Conservation (phyloP, 2,888 invertebrate species). For the Drosophila recens region DNA sequence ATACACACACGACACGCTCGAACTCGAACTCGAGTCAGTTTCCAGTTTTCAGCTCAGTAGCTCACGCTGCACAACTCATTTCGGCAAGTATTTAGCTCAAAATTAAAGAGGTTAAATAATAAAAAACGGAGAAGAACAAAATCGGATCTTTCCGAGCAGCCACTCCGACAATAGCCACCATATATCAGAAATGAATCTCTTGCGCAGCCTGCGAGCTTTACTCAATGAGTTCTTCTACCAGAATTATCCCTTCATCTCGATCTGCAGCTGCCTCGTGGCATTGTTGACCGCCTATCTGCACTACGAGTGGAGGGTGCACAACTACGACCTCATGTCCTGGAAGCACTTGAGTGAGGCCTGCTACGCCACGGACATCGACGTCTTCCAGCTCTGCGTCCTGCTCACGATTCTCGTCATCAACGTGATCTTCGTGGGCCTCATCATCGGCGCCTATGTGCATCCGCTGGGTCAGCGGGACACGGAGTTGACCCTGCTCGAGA, state of each 20-base stretch:
- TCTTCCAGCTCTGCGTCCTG: slow-evolving; percentile 63
- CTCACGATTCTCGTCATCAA: slow-evolving; percentile 67
- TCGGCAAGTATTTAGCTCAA: slow-evolving; percentile 45
- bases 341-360: slow-evolving; percentile 48
- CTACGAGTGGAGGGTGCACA: slow-evolving; percentile 68
- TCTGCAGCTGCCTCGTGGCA: slow-evolving; percentile 57
- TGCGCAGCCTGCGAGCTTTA: slow-evolving; percentile 42
- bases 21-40: slow-evolving; percentile 2
- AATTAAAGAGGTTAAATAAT: slow-evolving; percentile 33
- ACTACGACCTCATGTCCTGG: slow-evolving; percentile 73
- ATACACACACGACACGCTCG: slow-evolving; percentile 28
- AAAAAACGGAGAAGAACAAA: slow-evolving; percentile 1
- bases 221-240: slow-evolving; percentile 65
- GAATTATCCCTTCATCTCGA: slow-evolving; percentile 70
- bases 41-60: slow-evolving; percentile 24
- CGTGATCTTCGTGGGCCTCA: slow-evolving; percentile 54
- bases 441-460: slow-evolving; percentile 61
- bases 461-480: slow-evolving; percentile 51
- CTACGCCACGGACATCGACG: slow-evolving; percentile 48
- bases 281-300: slow-evolving; percentile 74
- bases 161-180: slow-evolving; percentile 8
- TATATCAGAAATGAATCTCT: slow-evolving; percentile 50
- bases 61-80: slow-evolving; percentile 36
- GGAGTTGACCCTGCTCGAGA: slow-evolving; percentile 73
- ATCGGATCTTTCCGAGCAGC: slow-evolving; percentile 36